A percentile compares a stretch with the other conserved stretches of the same genome.
Conservation (phyloP, 2,113 vertebrate genomes). For the Pseudopodoces humilis region DNA sequence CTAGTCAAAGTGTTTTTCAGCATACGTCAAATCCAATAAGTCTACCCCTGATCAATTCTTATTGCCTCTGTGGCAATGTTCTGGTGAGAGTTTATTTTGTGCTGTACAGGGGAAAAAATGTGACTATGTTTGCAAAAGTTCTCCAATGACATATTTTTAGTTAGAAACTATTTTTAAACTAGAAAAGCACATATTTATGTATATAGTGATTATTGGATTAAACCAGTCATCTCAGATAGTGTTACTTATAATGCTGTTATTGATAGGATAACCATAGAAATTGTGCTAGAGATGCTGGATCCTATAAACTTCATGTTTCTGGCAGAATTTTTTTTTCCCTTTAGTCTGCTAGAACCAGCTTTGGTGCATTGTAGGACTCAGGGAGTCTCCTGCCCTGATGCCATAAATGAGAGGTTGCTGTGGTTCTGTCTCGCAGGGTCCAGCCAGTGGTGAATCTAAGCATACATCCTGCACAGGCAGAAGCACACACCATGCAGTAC, state of each 20-base stretch:
- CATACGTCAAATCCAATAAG: neutral
- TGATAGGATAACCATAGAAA: neutral
- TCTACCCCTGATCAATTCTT: neutral
- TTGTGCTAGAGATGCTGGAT: neutral
- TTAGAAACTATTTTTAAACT: neutral
- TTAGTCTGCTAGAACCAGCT: neutral
- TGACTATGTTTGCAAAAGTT: neutral
- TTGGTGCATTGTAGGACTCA: neutral
- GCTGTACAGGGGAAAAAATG: neutral
- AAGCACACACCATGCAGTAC: accelerated
- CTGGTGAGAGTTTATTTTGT: neutral
- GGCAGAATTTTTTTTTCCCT: neutral
- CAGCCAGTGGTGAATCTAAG: neutral
- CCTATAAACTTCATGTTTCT: neutral
- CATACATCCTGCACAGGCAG: neutral
- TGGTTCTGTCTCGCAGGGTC: neutral
- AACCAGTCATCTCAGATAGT: neutral
- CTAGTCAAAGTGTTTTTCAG: neutral
- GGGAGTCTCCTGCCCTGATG: neutral
- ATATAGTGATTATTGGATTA: neutral
- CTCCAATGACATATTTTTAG: neutral
- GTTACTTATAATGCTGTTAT: neutral
- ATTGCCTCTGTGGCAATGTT: neutral
- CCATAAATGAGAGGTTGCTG: neutral
- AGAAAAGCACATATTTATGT: neutral